Conservation (phyloP, 2,888 invertebrate species). For the Drosophila neotestacea region DNA sequence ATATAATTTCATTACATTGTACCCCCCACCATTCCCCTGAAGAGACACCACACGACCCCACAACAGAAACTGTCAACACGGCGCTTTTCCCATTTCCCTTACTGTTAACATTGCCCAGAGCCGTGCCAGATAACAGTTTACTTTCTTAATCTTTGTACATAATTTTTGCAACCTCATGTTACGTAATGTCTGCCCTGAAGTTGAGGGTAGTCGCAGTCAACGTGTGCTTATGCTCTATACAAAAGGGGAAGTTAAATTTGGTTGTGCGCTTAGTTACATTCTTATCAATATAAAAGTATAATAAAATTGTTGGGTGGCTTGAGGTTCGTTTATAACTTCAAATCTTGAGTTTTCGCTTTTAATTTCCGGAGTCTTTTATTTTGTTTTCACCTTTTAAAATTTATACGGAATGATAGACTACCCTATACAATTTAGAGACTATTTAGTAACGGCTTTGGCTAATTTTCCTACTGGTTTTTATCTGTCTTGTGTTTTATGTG, state of each 20-base stretch:
- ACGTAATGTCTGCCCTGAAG: constrained; percentile 38
- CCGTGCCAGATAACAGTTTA: constrained; percentile 73
- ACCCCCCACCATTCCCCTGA: not conserved
- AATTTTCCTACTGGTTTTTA: constrained; percentile 25
- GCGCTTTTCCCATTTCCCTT: constrained; percentile 30
- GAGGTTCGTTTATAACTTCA: too few relatives aligned
- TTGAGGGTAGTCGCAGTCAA: constrained; percentile 21
- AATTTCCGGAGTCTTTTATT: too few relatives aligned
- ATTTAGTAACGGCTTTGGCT: not conserved
- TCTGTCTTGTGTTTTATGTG: constrained; percentile 36
- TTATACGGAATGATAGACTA: not conserved
- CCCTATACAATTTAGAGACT: not conserved
- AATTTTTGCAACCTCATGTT: constrained; percentile 70
- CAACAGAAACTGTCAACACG: constrained; percentile 68
- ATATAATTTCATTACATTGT: constrained; percentile 54
- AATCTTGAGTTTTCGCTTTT: too few relatives aligned
- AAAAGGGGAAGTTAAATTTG: not conserved
- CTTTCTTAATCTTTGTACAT: constrained; percentile 77
- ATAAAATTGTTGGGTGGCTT: not conserved
- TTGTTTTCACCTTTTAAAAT: too few relatives aligned
- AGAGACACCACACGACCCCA: not conserved
- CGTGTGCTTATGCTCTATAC: constrained; percentile 24
- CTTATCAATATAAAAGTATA: not conserved
- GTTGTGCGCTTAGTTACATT: not conserved
- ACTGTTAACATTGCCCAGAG: constrained; percentile 39